Conservation (phyloP, 1,140 invertebrate genomes). For the Panagrolaimus sp. region DNA sequence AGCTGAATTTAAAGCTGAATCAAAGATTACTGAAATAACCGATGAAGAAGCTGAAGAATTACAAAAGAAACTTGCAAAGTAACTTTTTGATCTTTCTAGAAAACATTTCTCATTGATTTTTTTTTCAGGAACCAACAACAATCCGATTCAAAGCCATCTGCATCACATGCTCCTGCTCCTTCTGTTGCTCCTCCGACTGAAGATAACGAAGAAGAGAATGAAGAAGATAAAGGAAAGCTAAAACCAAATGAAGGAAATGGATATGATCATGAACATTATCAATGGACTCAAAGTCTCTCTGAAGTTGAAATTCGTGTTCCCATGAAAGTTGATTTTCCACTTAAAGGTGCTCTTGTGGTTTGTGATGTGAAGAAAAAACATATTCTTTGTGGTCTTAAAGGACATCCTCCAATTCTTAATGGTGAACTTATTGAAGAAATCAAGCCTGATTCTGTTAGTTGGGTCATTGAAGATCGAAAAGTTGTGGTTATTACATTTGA, state of each 20-base stretch:
- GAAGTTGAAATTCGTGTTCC: constrained; percentile 87
- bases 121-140: too few relatives aligned
- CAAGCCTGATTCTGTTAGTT: constrained; percentile 80
- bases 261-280: constrained; percentile 75
- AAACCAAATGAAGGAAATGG: constrained; percentile 92
- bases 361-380: constrained; percentile 76
- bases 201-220: constrained; percentile 25
- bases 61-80: constrained; percentile 67
- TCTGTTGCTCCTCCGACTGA: background rate
- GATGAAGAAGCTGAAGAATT: constrained; percentile 82
- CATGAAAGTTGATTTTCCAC: constrained; percentile 70
- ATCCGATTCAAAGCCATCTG: constrained; percentile 61
- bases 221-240: constrained; percentile 61
- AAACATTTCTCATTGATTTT: too few relatives aligned
- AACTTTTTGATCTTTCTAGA: too few relatives aligned
- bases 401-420: constrained; percentile 81
- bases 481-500: constrained; percentile 78
- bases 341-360: constrained; percentile 76
- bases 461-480: constrained; percentile 88
- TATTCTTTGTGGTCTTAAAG: constrained; percentile 82
- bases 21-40: constrained; percentile 77
- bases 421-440: constrained; percentile 82
- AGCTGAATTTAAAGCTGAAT: constrained; percentile 64
- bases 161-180: background rate
- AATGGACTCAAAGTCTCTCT: constrained; percentile 90